Evolutionary conservation across 2,113 vertebrate genomes (phyloP), one percentile per base, ranked within the genome.

Genomic region (Merops nubicus): DNA sequence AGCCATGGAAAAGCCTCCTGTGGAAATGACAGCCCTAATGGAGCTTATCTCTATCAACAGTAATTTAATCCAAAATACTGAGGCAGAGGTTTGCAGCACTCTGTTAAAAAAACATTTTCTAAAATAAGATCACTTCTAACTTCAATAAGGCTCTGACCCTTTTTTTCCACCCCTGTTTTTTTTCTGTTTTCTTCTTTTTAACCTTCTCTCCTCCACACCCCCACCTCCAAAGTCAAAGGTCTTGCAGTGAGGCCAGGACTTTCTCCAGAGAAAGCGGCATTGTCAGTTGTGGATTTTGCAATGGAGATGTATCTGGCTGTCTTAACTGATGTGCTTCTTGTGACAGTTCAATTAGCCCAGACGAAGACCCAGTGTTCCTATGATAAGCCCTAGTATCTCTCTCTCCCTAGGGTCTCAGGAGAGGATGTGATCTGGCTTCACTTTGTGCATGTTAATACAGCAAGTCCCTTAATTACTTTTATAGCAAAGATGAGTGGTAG

Each of bases 41-140:
- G 98, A 98, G 97, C 97, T 98, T 98, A 99, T 99, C 97, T 83
- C 95, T 98, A 98, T 96, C 96, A 98, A 98, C 98, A 98, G 99
- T 98, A 98, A 99, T 97, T 98, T 98, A 98, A 98, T 96, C 97
- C 94, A 87, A 97, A 98, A 98, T 59, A 95, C 98, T 91, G 84
- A 98, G 98, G 98, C 84, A 70, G 97, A 98, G 82, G 90, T 85
- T 89, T 91, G 89, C 88, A 97, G 91, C 95, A 96, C 97, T 98
- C 98, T 97, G 97, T 97, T 98, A 98, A 98, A 97, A 98, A 99
- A 99, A 98, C 98, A 98, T 98, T 98, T 98, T 98, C 82, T 96
- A 94, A 98, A 98, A 98, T 98, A 98, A 98, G 97, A 98, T 97
- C 96, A 96, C 96, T 98, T 98, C 97, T 98, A 98, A 98, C 98